Conservation (phyloP, 2,113 vertebrate genomes). For the Pseudorectes ferrugineus region DNA sequence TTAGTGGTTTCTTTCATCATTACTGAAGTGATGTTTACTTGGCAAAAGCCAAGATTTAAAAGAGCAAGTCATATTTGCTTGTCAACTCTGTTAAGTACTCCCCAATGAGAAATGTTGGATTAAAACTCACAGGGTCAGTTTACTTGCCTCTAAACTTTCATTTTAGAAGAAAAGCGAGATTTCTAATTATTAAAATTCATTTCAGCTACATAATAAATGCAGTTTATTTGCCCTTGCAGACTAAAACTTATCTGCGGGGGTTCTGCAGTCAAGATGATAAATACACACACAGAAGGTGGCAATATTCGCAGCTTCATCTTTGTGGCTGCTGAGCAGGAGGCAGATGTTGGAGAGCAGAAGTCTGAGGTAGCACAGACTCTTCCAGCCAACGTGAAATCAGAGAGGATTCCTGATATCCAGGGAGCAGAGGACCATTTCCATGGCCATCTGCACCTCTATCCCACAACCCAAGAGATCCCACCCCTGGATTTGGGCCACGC, state of each 20-base stretch:
- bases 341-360: not conserved
- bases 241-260: not conserved
- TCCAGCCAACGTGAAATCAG: not conserved
- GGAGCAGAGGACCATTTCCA: not conserved
- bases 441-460: not conserved
- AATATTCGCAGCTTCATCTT: not conserved
- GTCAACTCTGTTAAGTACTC: not conserved
- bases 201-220: not conserved
- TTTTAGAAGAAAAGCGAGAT: not conserved
- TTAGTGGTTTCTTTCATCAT: not conserved
- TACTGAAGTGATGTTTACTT: not conserved
- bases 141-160: not conserved
- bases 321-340: not conserved
- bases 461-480: not conserved
- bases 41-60: not conserved
- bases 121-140: not conserved
- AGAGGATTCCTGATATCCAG: not conserved
- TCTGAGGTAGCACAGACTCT: not conserved
- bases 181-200: not conserved
- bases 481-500: not conserved
- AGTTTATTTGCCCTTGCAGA: not conserved
- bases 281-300: not conserved
- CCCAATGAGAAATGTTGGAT: not conserved
- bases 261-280: not conserved
- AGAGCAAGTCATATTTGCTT: not conserved